Conservation (phyloP, 2,797 vertebrate genomes). For the Apogon hyalosoma region DNA sequence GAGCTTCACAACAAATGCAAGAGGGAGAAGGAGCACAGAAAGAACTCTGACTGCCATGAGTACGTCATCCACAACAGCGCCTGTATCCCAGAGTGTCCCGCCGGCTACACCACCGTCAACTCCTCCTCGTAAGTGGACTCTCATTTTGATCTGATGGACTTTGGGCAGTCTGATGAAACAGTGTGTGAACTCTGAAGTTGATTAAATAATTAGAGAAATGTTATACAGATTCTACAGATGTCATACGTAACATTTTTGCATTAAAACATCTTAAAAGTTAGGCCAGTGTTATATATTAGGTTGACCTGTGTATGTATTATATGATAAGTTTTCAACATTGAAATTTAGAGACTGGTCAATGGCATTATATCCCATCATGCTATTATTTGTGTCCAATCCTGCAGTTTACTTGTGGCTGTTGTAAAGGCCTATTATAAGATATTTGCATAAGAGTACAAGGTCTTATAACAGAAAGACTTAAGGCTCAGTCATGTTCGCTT, state of each 20-base stretch:
- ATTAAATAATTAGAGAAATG: not conserved
- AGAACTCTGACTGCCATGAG: constrained; percentile 84
- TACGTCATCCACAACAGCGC: constrained; percentile 93
- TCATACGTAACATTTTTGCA: too few species aligned
- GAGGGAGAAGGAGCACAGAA: constrained; percentile 68
- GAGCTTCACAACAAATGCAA: constrained; percentile 90
- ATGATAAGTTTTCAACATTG: too few species aligned
- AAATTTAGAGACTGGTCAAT: too few species aligned
- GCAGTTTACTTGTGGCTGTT: too few species aligned
- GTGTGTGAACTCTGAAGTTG: constrained; percentile 39
- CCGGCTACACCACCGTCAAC: constrained; percentile 93
- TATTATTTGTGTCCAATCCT: too few species aligned
- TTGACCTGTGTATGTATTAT: not conserved
- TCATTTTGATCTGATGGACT: constrained; percentile 23
- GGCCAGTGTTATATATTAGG: too few species aligned
- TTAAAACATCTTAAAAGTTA: too few species aligned
- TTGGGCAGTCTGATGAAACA: constrained; percentile 13
- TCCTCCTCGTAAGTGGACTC: constrained; percentile 90
- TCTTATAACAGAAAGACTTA: too few species aligned
- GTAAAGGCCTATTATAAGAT: too few species aligned
- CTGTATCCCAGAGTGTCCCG: constrained; percentile 93
- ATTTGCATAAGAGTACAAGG: too few species aligned
- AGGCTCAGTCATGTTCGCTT: too few species aligned
- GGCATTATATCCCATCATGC: too few species aligned
- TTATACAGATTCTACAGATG: not conserved